A percentile compares a stretch with the other conserved stretches of the same genome.
phyloP scores from a whole-genome alignment of 2,797 vertebrate species.

The Arrhamphus sclerolepis region DNA sequence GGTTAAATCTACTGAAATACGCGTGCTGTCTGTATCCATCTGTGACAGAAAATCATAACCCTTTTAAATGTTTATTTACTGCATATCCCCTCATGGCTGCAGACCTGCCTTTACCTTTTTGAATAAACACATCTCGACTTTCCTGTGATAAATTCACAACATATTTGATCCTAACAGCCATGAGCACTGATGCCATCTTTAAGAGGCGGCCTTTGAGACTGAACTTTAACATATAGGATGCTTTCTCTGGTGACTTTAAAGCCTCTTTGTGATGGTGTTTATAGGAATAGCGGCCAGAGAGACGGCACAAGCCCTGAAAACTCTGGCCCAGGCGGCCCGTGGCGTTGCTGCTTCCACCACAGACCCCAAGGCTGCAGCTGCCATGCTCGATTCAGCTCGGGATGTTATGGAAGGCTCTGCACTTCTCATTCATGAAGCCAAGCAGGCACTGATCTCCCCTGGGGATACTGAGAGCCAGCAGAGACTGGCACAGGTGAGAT shows the following conservation, averaged over 20 bases:
- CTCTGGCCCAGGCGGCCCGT: constrained; percentile 91
- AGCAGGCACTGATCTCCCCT: constrained; percentile 89
- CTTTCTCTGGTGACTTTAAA: too few species aligned
- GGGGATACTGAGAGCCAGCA: constrained; percentile 96
- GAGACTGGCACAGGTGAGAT: constrained; percentile 92
- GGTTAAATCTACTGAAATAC: constrained; percentile 17
- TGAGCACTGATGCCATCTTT: too few species aligned
- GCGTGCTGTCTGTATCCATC: not conserved
- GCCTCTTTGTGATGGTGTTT: constrained; percentile 8
- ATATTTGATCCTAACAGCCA: too few species aligned
- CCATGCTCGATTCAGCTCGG: constrained; percentile 95
- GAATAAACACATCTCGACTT: too few species aligned
- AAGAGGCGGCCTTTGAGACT: too few species aligned
- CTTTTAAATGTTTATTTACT: too few species aligned
- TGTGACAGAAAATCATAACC: too few species aligned
- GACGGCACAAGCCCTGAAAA: constrained; percentile 95
- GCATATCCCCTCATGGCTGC: too few species aligned
- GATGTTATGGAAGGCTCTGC: constrained; percentile 98
- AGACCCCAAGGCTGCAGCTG: constrained; percentile 86
- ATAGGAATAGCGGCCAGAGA: constrained; percentile 96
- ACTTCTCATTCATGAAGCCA: constrained; percentile 95
- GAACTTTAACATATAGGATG: too few species aligned
- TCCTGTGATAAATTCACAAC: too few species aligned
- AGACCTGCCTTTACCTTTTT: too few species aligned
- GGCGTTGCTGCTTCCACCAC: constrained; percentile 92